Evolutionary conservation across 2,797 vertebrate genomes (phyloP), one percentile per base, ranked within the genome.

Genomic region (Chelon auratus): DNA sequence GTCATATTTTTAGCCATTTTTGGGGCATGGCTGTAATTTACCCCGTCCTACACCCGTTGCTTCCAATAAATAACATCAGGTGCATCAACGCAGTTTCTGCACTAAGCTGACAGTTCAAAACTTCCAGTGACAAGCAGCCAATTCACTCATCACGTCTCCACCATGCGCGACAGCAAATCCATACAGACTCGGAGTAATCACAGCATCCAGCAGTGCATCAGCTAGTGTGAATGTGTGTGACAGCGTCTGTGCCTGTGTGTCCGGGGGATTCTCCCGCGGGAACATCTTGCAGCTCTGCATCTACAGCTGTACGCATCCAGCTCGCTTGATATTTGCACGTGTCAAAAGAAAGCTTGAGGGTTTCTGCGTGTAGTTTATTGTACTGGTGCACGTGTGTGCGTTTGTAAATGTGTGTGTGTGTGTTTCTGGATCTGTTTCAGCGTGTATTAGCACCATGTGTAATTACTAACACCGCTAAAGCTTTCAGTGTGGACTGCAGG

Each of bases 111-210:
- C 43, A 45, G 43, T n/a, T 45, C 15, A 4, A 45, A 45, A 45
- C 43, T n/a, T 7, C 13, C 8, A 55, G 79, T 80, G 87, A 85
- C 87, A 88, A 74, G 80, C 77, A 79, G 72, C 85, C 69, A 89
- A 82, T 87, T 85, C 76, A 78, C 81, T 87, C 75, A 42, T 68
- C 4, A 42, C 78, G 66, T 72, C 80, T 68, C 51, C 68, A 58
- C 57, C 11, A 1, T 66, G 83, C 83, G 75, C 26, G 83, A 87
- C 89, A 82, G 87, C 11, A 86, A 91, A 92, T 93, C 90, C 72
- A 91, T 88, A 77, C 68, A 50, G 56, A 59, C 62, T 63, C 0
- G 5, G 43, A 81, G 57, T 53, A 75, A 87, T 74, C 75, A 57
- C 18, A 3, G 72, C 74, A 67, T 78, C 72, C 63, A 72, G 72